Base-by-base conservation (phyloP, 2,888 invertebrate genomes). In the Atethmia centrago region DNA sequence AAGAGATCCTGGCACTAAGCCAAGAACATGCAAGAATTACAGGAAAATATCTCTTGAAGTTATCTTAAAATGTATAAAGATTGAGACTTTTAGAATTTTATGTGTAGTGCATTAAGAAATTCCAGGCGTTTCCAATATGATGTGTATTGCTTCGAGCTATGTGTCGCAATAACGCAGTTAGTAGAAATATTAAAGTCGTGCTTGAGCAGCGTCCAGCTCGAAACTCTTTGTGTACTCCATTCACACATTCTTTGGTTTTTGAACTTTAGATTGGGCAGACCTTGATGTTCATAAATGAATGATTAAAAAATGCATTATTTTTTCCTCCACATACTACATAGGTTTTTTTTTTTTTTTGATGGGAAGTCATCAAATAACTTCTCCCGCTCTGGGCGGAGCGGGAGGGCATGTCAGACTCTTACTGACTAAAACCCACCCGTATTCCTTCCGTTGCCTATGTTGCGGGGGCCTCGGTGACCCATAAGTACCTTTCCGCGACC, bases 111-210 rank as follows among this genome's bases (percentile, higher is more conserved):
- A 63, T 66, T 71, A 85, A 83, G 63, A 86, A 74, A 86, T 79
- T 69, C 64, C 68, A 25, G 21, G 19, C 70, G 68, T 63, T 82
- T 84, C 85, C 82, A 82, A 82, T 82, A 84, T 72, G 63, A 72
- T 69, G 66, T 75, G 81, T 72, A 80, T 84, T 75, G 81, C 82
- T 75, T 53, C 40, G 47, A 82, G 82, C 82, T 66, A 75, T 76
- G 63, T 67, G 49, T 40, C 28, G 75, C 71, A 82, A 82, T 80
- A 82, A 55, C 66, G 59, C 31, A 55, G n/a, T 42, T 55, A 56
- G 25, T 28, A 28, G 69, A 75, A 76, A 75, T 75, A 84, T 82
- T 82, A 72, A 75, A 84, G 47, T 70, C 81, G 69, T 84, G 81
- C 76, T 67, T 59, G 25, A 70, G 28, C 55, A 51, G 31, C 51